Base-by-base conservation (phyloP, 2,888 invertebrate species). In the Opisthograptis luteolata region DNA sequence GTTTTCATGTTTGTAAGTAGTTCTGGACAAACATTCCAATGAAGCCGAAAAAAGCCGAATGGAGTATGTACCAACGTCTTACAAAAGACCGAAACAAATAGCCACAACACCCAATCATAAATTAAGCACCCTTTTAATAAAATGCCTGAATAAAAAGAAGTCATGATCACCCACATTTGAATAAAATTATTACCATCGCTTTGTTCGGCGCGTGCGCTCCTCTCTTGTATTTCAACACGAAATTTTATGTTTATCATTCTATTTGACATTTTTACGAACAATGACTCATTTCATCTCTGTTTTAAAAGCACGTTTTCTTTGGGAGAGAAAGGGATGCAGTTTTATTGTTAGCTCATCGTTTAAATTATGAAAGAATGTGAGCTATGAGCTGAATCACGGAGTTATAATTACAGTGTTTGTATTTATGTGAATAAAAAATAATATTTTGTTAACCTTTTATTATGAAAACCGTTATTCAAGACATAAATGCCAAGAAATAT, bases 211-310 rank as follows among this genome's bases (percentile, higher is more conserved):
- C 83, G 79, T 81, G 81, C 82, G 74, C 75, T 60, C 62, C 67
- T 68, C 64, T 67, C 71, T 65, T 70, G 66, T 73, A 73, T 86
- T 87, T 84, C 83, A 82, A 85, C 87, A 85, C 81, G 75, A 78
- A 76, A 78, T 83, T 85, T 88, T 85, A 79, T 86, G 87, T 87
- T 87, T 87, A 87, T 89, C 88, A 88, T 88, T 86, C 84, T 81
- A 82, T 85, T 88, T 87, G 86, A 87, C 87, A 87, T 87, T 87
- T 84, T 84, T 83, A 81, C 79, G 83, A 85, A 89, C 87, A 88
- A 87, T 86, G 76, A 78, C 57, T 66, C 49, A 60, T 60, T 64
- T 58, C 66, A 62, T 76, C 81, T 76, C 78, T 64, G 68, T 80
- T 73, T 62, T 62, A 52, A 73, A 69, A 68, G 58, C 55, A 51